Evolutionary conservation across 2,888 invertebrate species (phyloP), one percentile per base, ranked within the genome.

Genomic region (Pecten maximus): DNA sequence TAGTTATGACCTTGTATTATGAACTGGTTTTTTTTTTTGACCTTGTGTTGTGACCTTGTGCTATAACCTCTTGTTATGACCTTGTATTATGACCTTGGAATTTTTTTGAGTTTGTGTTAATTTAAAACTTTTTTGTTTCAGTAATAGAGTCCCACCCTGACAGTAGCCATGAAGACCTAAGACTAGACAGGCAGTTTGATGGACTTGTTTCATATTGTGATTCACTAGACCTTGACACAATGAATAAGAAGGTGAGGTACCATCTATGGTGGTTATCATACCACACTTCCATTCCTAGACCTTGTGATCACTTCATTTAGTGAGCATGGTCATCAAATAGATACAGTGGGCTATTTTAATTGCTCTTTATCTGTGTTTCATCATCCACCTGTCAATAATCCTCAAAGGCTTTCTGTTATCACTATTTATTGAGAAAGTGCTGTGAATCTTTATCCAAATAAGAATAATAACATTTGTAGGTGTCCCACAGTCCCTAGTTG

Each of bases 91-190:
- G 44, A n/a, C n/a, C n/a, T n/a, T n/a, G n/a, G n/a, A n/a, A 8
- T 44, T 4, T 8, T 16, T 2, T 16, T 8, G 8, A 16, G 16
- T 35, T 35, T 89, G 40, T 15, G 86, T 4, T 50, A 15, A 8
- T n/a, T 50, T n/a, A 23, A 15, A 2, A 23, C 19, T 35, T 90
- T 60, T 88, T 54, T 86, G n/a, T 93, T 94, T 12, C 94, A 96
- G 98, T 99, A 6, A 97, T 99, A 93, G 99, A 99, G 97, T 98
- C 98, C 35, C 99, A 99, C 97, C 99, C 99, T 40, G 99, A 99
- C 96, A 99, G 98, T 97, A 98, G 98, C 94, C 97, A 97, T 93
- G 98, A 98, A 90, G 99, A 99, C 97, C 97, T 99, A 91, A 97
- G 99, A 19, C 97, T 99, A 92, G 98, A 99, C 96, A 97, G 97